Percentiles rank a stretch among this genome's conserved stretches.
Conservation (phyloP, 2,797 vertebrate genomes). For the Pangasius larnaudii region DNA sequence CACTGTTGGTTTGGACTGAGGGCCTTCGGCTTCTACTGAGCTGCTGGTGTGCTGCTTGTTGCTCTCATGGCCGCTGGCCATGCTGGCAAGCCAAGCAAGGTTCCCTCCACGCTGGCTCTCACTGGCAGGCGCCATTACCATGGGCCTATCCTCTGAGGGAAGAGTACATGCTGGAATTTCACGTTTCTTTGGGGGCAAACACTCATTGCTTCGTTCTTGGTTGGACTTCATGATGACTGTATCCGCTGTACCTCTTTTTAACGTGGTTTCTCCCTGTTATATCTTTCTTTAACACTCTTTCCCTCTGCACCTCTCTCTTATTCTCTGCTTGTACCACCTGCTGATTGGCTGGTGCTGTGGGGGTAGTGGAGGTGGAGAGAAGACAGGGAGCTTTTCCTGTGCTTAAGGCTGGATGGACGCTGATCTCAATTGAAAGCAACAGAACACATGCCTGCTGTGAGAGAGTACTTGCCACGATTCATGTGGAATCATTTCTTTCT, state of each 20-base stretch:
- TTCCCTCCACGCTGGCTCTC: conserved; percentile 90
- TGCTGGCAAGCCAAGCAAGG: conserved; percentile 89
- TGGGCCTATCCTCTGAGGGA: conserved; percentile 84
- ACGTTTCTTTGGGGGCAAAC: conserved; percentile 97
- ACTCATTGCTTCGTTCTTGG: conserved; percentile 98
- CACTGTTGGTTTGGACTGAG: conserved; percentile 85
- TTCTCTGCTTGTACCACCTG: conserved; percentile 60
- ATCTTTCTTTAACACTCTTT: conserved; percentile 50
- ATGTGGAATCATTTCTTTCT: conserved; percentile 99
- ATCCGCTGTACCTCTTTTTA: conserved; percentile 38
- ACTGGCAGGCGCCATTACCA: conserved; percentile 73
- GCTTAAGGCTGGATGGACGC: conserved; percentile 84
- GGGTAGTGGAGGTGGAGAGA: conserved; percentile 55
- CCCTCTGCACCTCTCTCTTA: conserved; percentile 36
- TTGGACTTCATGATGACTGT: conserved; percentile 89
- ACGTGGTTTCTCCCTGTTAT: conserved; percentile 7
- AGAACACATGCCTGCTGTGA: conserved; percentile 84
- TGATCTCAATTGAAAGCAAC: conserved; percentile 83
- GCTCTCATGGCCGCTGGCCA: conserved; percentile 77
- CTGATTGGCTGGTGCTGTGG: conserved; percentile 67
- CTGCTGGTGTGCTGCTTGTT: conserved; percentile 66
- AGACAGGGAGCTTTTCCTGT: conserved; percentile 63
- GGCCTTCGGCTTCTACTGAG: conserved; percentile 73
- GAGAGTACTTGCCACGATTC: conserved; percentile 85
- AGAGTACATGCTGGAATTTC: conserved; percentile 90